A percentile compares a stretch with the other conserved stretches of the same genome.
phyloP scores from a whole-genome alignment of 2,113 vertebrate species.

The Phaethon lepturus region DNA sequence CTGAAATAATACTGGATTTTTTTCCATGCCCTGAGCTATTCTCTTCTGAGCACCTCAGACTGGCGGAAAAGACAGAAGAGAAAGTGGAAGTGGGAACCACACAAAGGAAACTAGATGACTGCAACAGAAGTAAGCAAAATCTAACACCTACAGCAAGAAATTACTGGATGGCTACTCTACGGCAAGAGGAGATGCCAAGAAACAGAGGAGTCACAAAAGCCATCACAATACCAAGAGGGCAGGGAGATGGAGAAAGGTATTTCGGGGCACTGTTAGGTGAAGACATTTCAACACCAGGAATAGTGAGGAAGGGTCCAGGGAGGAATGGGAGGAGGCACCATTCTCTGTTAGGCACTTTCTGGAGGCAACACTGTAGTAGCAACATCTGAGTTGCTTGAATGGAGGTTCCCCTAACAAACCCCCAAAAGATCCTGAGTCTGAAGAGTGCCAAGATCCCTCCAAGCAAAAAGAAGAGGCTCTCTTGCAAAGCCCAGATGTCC shows the following conservation, averaged over 20 bases:
- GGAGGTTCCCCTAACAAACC: rapidly evolving
- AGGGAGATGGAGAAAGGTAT: background rate
- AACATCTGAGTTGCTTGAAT: rapidly evolving
- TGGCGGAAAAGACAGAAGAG: background rate
- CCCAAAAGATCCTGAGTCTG: background rate
- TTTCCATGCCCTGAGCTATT: background rate
- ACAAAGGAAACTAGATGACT: background rate
- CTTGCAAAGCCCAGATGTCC: background rate
- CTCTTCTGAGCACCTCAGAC: background rate
- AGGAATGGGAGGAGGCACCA: background rate
- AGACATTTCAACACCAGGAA: background rate
- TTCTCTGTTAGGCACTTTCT: background rate
- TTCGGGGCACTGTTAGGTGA: background rate
- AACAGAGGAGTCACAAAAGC: background rate
- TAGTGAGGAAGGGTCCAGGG: background rate
- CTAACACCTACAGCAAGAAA: background rate
- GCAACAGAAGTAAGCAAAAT: background rate
- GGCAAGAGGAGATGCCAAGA: background rate
- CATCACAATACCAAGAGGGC: rapidly evolving
- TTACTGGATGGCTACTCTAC: rapidly evolving
- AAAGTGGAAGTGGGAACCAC: background rate
- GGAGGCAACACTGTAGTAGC: background rate
- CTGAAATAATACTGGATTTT: background rate
- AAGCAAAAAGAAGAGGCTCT: background rate
- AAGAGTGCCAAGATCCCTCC: background rate